phyloP scores from a whole-genome alignment of 2,113 vertebrate species.

The Paraplagusia blochii region DNA sequence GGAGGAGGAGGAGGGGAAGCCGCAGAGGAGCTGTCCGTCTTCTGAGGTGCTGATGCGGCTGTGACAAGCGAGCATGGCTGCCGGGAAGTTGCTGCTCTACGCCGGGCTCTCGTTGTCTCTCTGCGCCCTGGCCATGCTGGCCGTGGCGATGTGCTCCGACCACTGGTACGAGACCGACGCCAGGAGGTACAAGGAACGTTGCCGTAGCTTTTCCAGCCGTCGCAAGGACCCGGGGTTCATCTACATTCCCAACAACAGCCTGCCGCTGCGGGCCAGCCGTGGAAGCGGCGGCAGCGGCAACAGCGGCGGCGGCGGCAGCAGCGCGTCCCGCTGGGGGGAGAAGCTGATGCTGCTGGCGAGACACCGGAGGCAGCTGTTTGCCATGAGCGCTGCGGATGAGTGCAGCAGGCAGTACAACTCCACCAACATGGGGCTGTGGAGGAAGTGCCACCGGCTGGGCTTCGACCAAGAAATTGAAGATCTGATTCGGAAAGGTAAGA shows the following conservation, averaged over 20 bases:
- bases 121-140: constrained; percentile 97
- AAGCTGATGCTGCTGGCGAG: constrained; percentile 87
- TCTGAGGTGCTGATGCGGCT: constrained; percentile 82
- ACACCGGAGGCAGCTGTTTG: constrained; percentile 93
- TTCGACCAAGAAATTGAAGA: constrained; percentile 93
- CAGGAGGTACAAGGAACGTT: constrained; percentile 92
- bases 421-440: constrained; percentile 98
- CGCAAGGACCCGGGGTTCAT: constrained; percentile 97
- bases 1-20: constrained; percentile 23
- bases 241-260: constrained; percentile 98
- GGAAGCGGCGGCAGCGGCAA: constrained; percentile 61
- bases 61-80: constrained; percentile 88
- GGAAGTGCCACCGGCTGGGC: constrained; percentile 90
- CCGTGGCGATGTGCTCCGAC: constrained; percentile 97
- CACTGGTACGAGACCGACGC: constrained; percentile 99
- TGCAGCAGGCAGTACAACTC: constrained; percentile 97
- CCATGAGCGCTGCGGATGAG: constrained; percentile 93
- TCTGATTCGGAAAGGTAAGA: constrained; percentile 91
- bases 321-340: constrained; percentile 76
- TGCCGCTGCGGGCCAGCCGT: constrained; percentile 91
- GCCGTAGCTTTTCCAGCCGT: constrained; percentile 92
- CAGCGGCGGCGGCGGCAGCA: too few relatives aligned
- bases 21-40: constrained; percentile 77
- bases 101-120: constrained; percentile 96
- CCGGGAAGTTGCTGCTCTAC: constrained; percentile 96